Evolutionary conservation across 1,140 invertebrate genomes (phyloP), one percentile per base, ranked within the genome.

Genomic region (Leptopilina boulardi): DNA sequence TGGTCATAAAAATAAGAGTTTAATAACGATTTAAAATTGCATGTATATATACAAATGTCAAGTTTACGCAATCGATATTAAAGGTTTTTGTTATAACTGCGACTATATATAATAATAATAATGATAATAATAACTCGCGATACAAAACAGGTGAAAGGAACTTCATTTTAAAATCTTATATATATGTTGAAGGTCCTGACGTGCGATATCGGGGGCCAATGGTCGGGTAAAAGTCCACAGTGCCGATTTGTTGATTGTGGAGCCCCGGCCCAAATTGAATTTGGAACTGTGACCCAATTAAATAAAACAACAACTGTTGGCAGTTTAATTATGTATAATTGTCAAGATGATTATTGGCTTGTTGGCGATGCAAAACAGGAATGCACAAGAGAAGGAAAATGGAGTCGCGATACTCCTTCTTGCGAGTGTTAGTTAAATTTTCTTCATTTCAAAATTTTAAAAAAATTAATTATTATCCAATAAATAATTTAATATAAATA

Each of bases 221-320:
- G 96, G 96, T 94, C 94, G 0, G 95, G 95, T 15, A 95, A 94
- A 82, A 93, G 94, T 9, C 96, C 96, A 0, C 93, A 94, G 5
- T 98, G 96, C 86, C 94, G 94, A 87, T 98, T 96, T 87, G 94
- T 98, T 0, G 96, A 98, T 85, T 99, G 98, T 87, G 96, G 96
- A 0, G 93, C 94, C 13, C 96, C 97, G 0, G 94, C 94, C 0
- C 92, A 94, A 71, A 93, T 97, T 2, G 93, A 95, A 85, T 94
- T 96, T 79, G 97, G 97, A 3, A 91, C 92, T 13, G 94, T 95
- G 75, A 90, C 92, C 15, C 89, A 97, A 0, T 86, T 95, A 0
- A 97, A 96, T 83, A 94, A 93, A 19, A 96, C 95, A 0, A 97
- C 96, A 0, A 97, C 95, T 0, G 95, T 96, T 38, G 94, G 94